Conservation (phyloP, 2,797 vertebrate species). For the Danio choprae region DNA sequence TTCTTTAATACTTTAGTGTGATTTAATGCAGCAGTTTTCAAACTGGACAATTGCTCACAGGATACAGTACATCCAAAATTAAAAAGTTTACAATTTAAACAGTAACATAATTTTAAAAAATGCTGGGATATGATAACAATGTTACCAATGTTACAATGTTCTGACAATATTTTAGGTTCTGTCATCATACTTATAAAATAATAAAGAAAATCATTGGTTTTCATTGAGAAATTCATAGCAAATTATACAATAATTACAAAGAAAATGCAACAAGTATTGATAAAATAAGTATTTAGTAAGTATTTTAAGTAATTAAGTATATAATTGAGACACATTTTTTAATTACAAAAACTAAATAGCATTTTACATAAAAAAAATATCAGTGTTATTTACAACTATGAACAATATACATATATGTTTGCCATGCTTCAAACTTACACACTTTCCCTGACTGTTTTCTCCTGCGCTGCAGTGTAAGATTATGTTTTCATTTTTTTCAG, state of each 20-base stretch:
- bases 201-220: no score
- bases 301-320: no score
- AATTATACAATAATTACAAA: background rate
- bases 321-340: no score
- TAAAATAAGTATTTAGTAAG: no score
- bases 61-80: background rate
- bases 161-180: background rate
- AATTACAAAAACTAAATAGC: no score
- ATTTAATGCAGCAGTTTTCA: background rate
- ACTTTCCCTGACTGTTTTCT: background rate
- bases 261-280: background rate
- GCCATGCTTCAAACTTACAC: background rate
- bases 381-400: no score
- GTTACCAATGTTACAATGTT: background rate
- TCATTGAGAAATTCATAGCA: no score
- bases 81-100: background rate
- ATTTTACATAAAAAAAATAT: no score
- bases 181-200: no score
- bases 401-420: no score
- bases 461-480: background rate
- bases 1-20: background rate
- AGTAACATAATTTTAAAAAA: no score
- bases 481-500: slow-evolving; percentile 19
- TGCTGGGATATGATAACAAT: no score
- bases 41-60: background rate